phyloP scores from a whole-genome alignment of 2,888 invertebrate genomes.

The Rhabditoides inermis region DNA sequence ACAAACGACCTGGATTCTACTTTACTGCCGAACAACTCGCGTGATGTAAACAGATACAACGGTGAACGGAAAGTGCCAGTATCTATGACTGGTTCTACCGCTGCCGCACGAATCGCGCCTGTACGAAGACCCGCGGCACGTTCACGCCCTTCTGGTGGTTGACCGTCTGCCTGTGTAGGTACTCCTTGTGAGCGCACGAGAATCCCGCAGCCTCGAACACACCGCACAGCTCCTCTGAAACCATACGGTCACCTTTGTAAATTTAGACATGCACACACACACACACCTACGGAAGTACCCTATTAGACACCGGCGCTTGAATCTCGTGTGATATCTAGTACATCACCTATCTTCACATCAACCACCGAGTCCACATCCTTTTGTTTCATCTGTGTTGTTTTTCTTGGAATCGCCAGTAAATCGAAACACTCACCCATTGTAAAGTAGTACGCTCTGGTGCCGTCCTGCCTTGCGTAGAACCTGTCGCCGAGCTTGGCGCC shows the following conservation, averaged over 20 bases:
- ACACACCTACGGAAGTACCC: too few relatives aligned
- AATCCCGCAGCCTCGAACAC: constrained; percentile 69
- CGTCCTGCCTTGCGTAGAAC: constrained; percentile 91
- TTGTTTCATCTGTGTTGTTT: background rate
- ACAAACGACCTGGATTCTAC: too few relatives aligned
- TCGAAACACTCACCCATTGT: constrained; percentile 50
- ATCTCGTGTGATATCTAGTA: too few relatives aligned
- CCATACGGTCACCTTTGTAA: background rate
- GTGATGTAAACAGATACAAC: too few relatives aligned
- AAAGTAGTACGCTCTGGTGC: constrained; percentile 68
- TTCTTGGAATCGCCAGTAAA: too few relatives aligned
- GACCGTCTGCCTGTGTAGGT: constrained; percentile 77
- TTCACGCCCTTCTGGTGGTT: constrained; percentile 84
- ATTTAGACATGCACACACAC: too few relatives aligned
- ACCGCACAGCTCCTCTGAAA: constrained; percentile 63
- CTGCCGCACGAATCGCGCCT: constrained; percentile 66
- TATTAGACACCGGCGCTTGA: too few relatives aligned
- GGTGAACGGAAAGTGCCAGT: background rate
- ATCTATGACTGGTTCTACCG: background rate
- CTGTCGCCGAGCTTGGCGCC: constrained; percentile 80
- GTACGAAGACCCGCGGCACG: constrained; percentile 84
- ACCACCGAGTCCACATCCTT: background rate
- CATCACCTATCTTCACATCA: too few relatives aligned
- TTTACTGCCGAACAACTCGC: too few relatives aligned
- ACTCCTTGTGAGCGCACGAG: constrained; percentile 64